Conservation (phyloP, 2,797 vertebrate genomes). For the Halcyon chelicuti region DNA sequence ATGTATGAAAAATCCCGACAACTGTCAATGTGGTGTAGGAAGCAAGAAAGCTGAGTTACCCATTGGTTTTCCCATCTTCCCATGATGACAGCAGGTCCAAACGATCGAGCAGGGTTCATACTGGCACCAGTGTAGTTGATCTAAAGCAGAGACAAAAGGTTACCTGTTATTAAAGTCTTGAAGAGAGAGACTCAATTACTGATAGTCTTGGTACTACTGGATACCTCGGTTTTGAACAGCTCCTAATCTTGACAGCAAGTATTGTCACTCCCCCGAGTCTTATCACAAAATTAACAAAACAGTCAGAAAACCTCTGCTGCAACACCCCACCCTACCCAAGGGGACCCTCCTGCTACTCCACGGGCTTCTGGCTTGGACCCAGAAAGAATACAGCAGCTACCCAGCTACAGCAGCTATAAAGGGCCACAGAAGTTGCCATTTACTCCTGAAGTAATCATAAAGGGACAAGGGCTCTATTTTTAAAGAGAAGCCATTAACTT, state of each 20-base stretch:
- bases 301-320: background rate
- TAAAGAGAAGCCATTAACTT: conserved; percentile 78
- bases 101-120: conserved; percentile 97
- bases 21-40: background rate
- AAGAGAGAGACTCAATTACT: background rate
- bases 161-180: background rate
- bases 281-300: background rate
- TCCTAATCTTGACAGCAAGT: background rate
- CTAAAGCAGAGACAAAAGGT: conserved; percentile 75
- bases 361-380: background rate
- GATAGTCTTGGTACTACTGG: background rate
- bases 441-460: conserved; percentile 14
- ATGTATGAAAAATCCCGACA: background rate
- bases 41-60: conserved; percentile 80
- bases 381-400: background rate
- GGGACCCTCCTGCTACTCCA: background rate
- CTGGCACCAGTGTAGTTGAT: conserved; percentile 95
- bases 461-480: conserved; percentile 24
- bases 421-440: background rate
- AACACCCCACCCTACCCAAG: background rate
- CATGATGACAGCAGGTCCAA: conserved; percentile 93
- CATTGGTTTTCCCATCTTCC: conserved; percentile 92
- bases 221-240: background rate
- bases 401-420: background rate
- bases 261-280: background rate